A percentile compares a stretch with the other conserved stretches of the same genome.
Conservation (phyloP, 2,797 vertebrate species). For the Peromyscus nudipes region DNA sequence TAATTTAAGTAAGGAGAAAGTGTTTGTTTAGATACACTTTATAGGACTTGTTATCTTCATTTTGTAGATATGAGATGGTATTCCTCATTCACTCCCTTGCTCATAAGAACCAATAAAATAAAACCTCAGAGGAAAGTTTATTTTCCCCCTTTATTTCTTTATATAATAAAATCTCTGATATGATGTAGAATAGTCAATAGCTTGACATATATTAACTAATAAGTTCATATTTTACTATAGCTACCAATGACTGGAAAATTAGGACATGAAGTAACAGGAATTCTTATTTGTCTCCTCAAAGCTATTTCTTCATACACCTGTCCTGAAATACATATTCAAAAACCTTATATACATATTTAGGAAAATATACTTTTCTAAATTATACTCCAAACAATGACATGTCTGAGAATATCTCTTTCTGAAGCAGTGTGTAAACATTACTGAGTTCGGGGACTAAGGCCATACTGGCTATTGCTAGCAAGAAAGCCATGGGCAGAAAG, state of each 20-base stretch:
- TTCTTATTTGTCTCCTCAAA: neutral
- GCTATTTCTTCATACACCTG: neutral
- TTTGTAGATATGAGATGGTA: neutral
- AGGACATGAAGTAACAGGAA: neutral
- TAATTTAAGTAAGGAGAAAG: neutral
- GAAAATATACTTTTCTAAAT: neutral
- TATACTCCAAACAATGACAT: neutral
- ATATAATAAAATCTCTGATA: neutral
- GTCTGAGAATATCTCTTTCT: slow-evolving; percentile 30
- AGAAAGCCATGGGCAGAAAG: neutral
- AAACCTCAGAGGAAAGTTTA: neutral
- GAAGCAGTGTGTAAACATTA: neutral
- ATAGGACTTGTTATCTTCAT: neutral
- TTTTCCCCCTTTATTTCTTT: neutral
- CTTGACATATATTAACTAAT: neutral
- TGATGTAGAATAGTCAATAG: neutral
- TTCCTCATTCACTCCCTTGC: neutral
- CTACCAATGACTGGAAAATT: neutral
- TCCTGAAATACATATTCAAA: neutral
- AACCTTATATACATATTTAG: slow-evolving; percentile 29
- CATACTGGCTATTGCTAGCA: slow-evolving; percentile 29
- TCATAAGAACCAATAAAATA: neutral
- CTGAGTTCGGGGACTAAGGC: neutral
- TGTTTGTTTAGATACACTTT: neutral
- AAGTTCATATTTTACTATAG: neutral